phyloP scores from a whole-genome alignment of 2,797 vertebrate species.

The Pseudochirops corinnae region DNA sequence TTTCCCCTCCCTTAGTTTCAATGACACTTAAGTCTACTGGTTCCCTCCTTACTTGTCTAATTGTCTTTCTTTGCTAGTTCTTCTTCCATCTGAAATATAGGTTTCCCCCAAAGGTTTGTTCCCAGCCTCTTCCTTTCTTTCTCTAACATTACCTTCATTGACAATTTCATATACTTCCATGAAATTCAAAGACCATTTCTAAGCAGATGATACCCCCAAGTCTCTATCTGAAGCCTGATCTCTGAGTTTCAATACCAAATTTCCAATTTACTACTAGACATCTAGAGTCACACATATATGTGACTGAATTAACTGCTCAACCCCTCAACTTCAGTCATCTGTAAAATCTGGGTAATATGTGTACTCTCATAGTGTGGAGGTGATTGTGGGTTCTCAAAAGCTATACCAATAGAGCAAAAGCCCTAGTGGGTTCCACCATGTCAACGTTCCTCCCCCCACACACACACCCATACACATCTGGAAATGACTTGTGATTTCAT shows the following conservation, averaged over 20 bases:
- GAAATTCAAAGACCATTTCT: too few relatives aligned
- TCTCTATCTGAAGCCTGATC: not conserved
- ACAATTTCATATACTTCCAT: too few relatives aligned
- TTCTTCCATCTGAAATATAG: too few relatives aligned
- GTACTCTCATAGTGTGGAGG: not conserved
- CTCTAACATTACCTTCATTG: too few relatives aligned
- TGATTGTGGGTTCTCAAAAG: not conserved
- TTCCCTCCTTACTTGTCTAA: too few relatives aligned
- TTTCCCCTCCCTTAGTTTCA: too few relatives aligned
- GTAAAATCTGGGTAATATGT: not conserved
- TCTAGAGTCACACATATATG: not conserved
- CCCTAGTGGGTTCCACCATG: not conserved
- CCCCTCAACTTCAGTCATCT: not conserved
- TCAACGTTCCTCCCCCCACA: not conserved
- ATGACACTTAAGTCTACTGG: too few relatives aligned
- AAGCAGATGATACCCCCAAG: too few relatives aligned
- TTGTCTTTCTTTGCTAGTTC: too few relatives aligned
- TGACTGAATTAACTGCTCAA: not conserved
- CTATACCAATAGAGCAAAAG: not conserved
- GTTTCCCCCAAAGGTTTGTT: too few relatives aligned
- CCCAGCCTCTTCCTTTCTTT: too few relatives aligned
- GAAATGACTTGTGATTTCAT: not conserved
- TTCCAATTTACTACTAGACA: not conserved
- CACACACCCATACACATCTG: not conserved
- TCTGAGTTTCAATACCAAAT: not conserved